Base-by-base conservation (phyloP, 2,888 invertebrate species). In the Pyrocoelia pectoralis region DNA sequence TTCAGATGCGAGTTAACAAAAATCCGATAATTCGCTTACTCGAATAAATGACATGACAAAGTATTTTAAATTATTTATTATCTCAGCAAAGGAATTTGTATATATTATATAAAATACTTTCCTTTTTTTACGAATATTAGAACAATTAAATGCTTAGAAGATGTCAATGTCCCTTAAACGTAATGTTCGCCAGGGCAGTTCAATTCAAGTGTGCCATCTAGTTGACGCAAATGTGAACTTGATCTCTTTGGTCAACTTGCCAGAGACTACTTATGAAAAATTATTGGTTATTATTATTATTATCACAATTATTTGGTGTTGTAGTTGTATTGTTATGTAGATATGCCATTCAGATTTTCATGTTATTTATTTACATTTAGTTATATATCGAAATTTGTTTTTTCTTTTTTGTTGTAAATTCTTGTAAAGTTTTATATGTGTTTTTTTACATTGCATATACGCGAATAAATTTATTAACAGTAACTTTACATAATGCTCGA, bases 321-420 rank as follows among this genome's bases (percentile, higher is more conserved):
- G 79, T 80, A 81, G 76, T 75, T 80, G 79, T 80, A 81, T 80
- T 80, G 80, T 81, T 81, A 80, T 81, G 81, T 81, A 81, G 78
- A 81, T 81, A 81, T 76, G 75, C 70, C 75, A 62, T 68, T 74
- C 76, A 76, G 74, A 76, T 73, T 74, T 76, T 77, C 73, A 75
- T 74, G 75, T 79, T 80, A 80, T 80, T 79, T 80, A 80, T 80
- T 79, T 75, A 72, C 62, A 67, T 62, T 69, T 68, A 68, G 59
- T 65, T 68, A 38, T 24, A 24, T 69, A 61, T 49, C 56, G 41
- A 60, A 64, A 56, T 65, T 65, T 61, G 41, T 60, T 65, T 65
- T 54, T 46, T 33, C 33, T 55, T 49, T 40, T 60, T 56, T 61
- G 12, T 56, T 79, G 77, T 79, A 79, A 74, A 79, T 78, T 66